A percentile compares a stretch with the other conserved stretches of the same genome.
Conservation (phyloP, 2,888 invertebrate genomes). For the Lasioglossum zephyrum region DNA sequence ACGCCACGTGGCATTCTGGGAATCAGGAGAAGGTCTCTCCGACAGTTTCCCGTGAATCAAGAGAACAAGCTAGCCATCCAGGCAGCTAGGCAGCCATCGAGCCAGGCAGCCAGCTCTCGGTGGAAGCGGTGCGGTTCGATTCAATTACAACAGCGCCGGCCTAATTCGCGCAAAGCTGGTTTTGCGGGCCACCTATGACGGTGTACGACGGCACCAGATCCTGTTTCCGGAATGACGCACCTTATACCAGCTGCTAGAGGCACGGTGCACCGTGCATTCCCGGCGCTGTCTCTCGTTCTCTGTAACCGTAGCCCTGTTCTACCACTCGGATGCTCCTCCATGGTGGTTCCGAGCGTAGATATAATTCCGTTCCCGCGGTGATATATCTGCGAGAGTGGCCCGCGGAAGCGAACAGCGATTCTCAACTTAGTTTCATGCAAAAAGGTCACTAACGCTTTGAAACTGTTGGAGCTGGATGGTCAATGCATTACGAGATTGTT, state of each 20-base stretch:
- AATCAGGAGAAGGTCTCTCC: neutral
- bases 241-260: conserved; percentile 40
- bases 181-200: conserved; percentile 27
- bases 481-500: too few relatives aligned
- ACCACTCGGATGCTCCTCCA: conserved; percentile 37
- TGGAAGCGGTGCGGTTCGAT: conserved; percentile 51
- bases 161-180: conserved; percentile 46
- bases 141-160: conserved; percentile 60
- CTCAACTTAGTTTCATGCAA: neutral
- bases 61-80: neutral
- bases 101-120: conserved; percentile 3
- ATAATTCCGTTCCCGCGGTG: conserved; percentile 57
- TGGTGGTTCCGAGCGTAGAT: conserved; percentile 45
- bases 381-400: conserved; percentile 49
- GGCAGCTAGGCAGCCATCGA: neutral
- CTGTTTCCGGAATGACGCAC: conserved; percentile 38
- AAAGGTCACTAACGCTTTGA: neutral
- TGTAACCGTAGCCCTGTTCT: conserved; percentile 34
- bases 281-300: conserved; percentile 20
- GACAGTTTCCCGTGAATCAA: neutral
- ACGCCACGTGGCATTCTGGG: neutral
- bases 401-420: conserved; percentile 27
- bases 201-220: conserved; percentile 27
- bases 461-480: too few relatives aligned
- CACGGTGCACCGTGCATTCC: conserved; percentile 29